These are phyloP conservation scores for Lindbergichthys nudifrons DNA, from an alignment of 2,797 vertebrate genomes.

Conservation along the genomic window DNA sequence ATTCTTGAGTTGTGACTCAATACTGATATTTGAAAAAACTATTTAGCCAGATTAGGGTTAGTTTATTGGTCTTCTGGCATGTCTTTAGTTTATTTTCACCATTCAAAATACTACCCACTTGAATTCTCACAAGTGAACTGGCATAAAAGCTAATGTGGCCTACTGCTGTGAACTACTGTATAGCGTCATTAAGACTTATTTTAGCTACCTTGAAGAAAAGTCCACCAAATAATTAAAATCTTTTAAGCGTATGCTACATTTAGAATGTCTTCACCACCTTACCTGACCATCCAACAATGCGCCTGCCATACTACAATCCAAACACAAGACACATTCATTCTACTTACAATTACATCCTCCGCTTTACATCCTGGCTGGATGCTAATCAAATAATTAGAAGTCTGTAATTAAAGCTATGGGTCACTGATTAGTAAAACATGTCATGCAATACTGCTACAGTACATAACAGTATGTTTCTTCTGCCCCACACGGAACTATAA, in stretches of 20 bases:
- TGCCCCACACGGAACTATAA: slow-evolving; percentile 16
- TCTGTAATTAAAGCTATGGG: slow-evolving; percentile 1
- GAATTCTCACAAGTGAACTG: background rate
- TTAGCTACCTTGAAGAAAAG: no score
- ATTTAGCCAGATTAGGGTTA: no score
- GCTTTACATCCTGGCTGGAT: background rate
- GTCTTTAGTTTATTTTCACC: background rate
- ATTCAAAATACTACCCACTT: background rate
- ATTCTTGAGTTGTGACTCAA: no score
- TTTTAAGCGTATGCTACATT: no score
- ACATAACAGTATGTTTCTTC: slow-evolving; percentile 5
- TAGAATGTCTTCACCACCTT: no score
- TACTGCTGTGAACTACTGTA: no score
- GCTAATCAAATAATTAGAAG: slow-evolving; percentile 16
- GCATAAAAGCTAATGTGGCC: no score
- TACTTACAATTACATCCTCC: background rate
- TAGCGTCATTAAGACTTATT: no score
- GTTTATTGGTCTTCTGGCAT: background rate
- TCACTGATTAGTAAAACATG: slow-evolving; percentile 16
- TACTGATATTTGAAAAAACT: no score
- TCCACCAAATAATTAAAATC: no score
- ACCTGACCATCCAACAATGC: no score
- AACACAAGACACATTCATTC: background rate
- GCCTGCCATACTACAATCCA: no score
- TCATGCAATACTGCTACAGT: slow-evolving; percentile 1